Conservation (phyloP, 2,888 invertebrate genomes). For the Crocallis elinguaria region DNA sequence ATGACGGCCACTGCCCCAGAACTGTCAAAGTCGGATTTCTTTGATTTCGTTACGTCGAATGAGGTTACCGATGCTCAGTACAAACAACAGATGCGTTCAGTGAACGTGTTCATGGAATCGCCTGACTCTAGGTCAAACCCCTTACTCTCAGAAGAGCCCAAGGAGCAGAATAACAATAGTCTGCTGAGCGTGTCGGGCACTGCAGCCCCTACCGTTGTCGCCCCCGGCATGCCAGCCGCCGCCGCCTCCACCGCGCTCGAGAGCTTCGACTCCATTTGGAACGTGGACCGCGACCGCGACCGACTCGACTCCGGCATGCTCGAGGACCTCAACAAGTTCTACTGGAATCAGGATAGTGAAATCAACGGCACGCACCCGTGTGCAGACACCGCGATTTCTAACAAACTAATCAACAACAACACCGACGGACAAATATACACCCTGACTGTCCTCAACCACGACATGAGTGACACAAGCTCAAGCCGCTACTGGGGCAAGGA, state of each 20-base stretch:
- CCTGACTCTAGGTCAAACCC: slow-evolving; percentile 80
- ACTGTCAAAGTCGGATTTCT: slow-evolving; percentile 94
- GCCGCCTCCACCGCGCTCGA: slow-evolving; percentile 78
- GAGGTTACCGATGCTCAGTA: slow-evolving; percentile 89
- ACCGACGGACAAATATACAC: slow-evolving; percentile 94
- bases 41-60: slow-evolving; percentile 94
- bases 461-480: slow-evolving; percentile 87
- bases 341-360: slow-evolving; percentile 89
- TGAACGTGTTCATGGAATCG: slow-evolving; percentile 87
- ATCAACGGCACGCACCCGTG: slow-evolving; percentile 80
- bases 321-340: slow-evolving; percentile 93
- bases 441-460: slow-evolving; percentile 93
- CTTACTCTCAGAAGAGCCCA: slow-evolving; percentile 79
- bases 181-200: slow-evolving; percentile 68
- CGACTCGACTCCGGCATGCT: slow-evolving; percentile 90
- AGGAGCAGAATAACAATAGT: slow-evolving; percentile 87
- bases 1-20: slow-evolving; percentile 94
- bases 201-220: slow-evolving; percentile 59
- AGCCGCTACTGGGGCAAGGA: slow-evolving; percentile 88
- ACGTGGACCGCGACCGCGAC: slow-evolving; percentile 89
- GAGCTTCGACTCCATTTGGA: slow-evolving; percentile 87
- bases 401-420: slow-evolving; percentile 85
- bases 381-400: slow-evolving; percentile 78
- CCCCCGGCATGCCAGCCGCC: slow-evolving; percentile 61
- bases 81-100: slow-evolving; percentile 88